Evolutionary conservation across 1,140 invertebrate genomes (phyloP).

Genomic region (Zaprionus inermis): DNA sequence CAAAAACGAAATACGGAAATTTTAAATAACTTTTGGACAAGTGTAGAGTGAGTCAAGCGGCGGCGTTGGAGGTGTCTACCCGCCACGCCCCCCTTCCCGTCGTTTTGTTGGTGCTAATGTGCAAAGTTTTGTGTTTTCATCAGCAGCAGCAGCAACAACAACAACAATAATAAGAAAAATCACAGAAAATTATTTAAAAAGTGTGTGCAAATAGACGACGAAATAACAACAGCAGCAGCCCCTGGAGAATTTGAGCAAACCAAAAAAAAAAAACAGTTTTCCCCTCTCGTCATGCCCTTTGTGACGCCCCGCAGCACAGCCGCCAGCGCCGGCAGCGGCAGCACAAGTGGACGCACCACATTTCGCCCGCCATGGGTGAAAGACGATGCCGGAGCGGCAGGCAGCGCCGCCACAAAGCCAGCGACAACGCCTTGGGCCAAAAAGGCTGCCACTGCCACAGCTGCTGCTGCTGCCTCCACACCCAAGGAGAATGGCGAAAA

Average conservation of each 20-base stretch:
- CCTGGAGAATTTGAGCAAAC: constrained; percentile 36
- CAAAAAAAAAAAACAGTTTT: constrained; percentile 46
- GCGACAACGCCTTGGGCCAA: constrained; percentile 87
- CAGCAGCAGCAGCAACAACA: constrained; percentile 50
- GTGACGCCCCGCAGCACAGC: constrained; percentile 74
- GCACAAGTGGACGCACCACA: constrained; percentile 86
- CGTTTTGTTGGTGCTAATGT: constrained; percentile 67
- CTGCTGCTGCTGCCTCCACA: constrained; percentile 20
- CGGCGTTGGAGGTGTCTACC: constrained; percentile 21
- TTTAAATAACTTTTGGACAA: constrained; percentile 76
- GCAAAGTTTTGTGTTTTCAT: constrained; percentile 81
- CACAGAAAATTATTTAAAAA: constrained; percentile 79
- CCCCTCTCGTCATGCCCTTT: constrained; percentile 61
- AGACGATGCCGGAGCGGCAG: constrained; percentile 85
- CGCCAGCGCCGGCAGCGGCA: constrained; percentile 71
- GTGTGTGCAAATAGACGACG: constrained; percentile 75
- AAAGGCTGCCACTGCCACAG: constrained; percentile 50
- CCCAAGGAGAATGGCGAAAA: constrained; percentile 81
- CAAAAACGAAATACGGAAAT: constrained; percentile 46
- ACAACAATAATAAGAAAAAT: constrained; percentile 45
- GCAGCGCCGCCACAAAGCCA: constrained; percentile 74
- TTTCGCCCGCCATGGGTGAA: constrained; percentile 93
- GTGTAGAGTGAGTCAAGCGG: constrained; percentile 54
- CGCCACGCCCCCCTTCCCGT: not conserved
- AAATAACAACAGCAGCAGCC: constrained; percentile 36